Base-by-base conservation (phyloP, 2,888 invertebrate genomes). In the Emmelina monodactyla region DNA sequence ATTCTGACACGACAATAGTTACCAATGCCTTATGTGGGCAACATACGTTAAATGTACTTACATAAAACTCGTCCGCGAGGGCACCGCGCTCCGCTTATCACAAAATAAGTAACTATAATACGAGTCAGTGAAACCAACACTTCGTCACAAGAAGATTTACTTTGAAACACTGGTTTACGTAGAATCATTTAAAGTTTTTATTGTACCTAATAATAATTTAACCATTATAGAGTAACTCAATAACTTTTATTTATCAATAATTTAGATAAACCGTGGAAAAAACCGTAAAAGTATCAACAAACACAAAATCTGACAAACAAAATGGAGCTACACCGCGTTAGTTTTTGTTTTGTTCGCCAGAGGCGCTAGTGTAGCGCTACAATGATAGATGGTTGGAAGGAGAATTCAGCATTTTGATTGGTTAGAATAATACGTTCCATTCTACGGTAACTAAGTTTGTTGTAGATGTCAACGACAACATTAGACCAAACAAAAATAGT, bases 291-390 rank as follows among this genome's bases (percentile, higher is more conserved):
- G 58, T 64, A 72, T 69, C 73, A 79, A 81, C 79, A 81, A 80
- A 81, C 81, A 80, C 81, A 82, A 83, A n/a, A 83, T 82, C 83
- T 84, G 82, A 73, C 83, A 84, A 70, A 73, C 79, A 84, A 84
- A 80, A 84, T 84, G 84, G 84, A 84, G 83, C 82, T 82, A 82
- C 76, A 82, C 78, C 72, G 75, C 64, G 62, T 58, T 73, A 79
- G 73, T 83, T 80, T 62, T 47, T 56, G 53, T 65, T 69, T 65
- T 56, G 58, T 47, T 58, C 82, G 68, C 71, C 36, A 55, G 70
- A 50, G 66, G 82, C 83, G 82, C 72, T 64, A 51, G 40, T n/a
- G n/a, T 36, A 45, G 56, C 49, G 50, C 41, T n/a, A n/a, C n/a
- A n/a, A n/a, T n/a, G n/a, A n/a, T n/a, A n/a, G n/a, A 41, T 62